phyloP scores from a whole-genome alignment of 53 echinoderm and acorn worm species.

The Echinarachnius parma region DNA sequence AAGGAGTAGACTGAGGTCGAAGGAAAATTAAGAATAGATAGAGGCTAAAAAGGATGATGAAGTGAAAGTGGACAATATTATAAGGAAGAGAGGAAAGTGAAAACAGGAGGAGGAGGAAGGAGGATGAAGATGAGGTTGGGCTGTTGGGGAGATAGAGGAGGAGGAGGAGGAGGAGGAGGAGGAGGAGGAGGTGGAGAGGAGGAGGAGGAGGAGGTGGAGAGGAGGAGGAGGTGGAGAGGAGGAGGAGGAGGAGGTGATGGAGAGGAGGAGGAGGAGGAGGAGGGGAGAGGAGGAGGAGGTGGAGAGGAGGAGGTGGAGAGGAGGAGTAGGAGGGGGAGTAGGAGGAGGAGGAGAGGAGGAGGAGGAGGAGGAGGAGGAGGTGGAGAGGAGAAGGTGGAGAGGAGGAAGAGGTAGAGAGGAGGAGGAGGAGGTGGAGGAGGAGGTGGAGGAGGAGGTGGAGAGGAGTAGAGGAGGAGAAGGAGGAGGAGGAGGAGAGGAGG shows the following conservation, averaged over 20 bases:
- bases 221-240: conserved; percentile 23
- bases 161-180: conserved; percentile 35
- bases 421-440: conserved; percentile 14
- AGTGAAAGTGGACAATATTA: no score
- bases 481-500: background rate
- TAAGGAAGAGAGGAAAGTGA: no score
- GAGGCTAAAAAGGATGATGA: no score
- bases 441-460: conserved; percentile 4
- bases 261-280: conserved; percentile 13
- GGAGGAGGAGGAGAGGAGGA: conserved; percentile 18
- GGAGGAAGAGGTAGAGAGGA: conserved; percentile 20
- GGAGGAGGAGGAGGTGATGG: conserved; percentile 21
- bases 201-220: conserved; percentile 11
- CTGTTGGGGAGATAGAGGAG: no score
- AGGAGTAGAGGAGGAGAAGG: background rate
- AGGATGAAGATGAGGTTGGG: no score
- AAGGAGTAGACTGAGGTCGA: no score
- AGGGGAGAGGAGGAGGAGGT: background rate
- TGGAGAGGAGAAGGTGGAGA: conserved; percentile 13
- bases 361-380: conserved; percentile 24
- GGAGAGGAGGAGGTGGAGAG: conserved; percentile 1
- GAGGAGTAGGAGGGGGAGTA: background rate
- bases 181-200: conserved; percentile 24
- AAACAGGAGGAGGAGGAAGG: no score
- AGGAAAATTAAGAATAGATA: no score